Evolutionary conservation across 2,888 invertebrate species (phyloP), one percentile per base, ranked within the genome.

Genomic region (Agonopterix heracliana): DNA sequence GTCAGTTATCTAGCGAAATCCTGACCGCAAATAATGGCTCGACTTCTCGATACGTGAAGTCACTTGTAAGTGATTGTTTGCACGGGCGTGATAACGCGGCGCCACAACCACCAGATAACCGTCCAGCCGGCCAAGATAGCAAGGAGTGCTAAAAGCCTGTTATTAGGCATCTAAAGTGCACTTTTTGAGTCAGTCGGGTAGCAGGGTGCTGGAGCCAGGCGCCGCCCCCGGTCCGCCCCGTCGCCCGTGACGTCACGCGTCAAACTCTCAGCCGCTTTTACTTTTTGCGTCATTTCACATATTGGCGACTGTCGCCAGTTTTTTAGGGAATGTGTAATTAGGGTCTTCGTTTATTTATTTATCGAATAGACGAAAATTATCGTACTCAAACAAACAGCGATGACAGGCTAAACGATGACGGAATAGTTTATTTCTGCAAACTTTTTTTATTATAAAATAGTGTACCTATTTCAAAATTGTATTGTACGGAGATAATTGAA

Each of bases 221-320:
- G 86, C 87, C 85, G 81, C 85, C 85, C 79, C 65, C 56, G 66
- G 62, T 66, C 85, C 85, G 85, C 85, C 85, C 80, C 78, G 87
- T 81, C 86, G 86, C 80, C 81, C 69, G 74, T 87, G 82, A 87
- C 86, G 84, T 86, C 82, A 87, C 68, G 68, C 61, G 56, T 62
- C 74, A 82, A 82, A 62, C 76, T 67, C 74, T 75, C 71, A 47
- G 69, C 68, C 71, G 68, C 70, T 72, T 67, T 68, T 69, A 71
- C 78, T 81, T 85, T 85, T 86, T 84, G 81, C 82, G 66, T 69
- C 72, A 73, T 76, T 78, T 75, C 78, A 74, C 78, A 78, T 81
- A 82, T 84, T 81, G 79, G 80, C 78, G 84, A 78, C 83, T 78
- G 86, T 82, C 87, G 87, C 85, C 85, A 73, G 75, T 80, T 86